phyloP scores from a whole-genome alignment of 2,888 invertebrate genomes.

The Cantharis nigra region DNA sequence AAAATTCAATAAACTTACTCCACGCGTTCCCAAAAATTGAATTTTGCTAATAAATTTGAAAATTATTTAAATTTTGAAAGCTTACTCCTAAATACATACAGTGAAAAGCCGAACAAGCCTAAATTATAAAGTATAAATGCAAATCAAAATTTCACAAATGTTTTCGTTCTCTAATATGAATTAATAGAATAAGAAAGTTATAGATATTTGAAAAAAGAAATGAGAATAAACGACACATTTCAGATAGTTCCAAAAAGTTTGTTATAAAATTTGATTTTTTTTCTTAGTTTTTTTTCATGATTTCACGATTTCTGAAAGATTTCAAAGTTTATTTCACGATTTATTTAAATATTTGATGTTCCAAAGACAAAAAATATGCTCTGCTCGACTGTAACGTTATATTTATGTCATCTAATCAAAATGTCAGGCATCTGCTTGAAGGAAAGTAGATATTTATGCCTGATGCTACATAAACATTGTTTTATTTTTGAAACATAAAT shows the following conservation, averaged over 20 bases:
- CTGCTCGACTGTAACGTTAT: background rate
- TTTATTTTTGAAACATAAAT: background rate
- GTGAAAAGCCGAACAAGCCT: background rate
- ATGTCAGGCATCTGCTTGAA: background rate
- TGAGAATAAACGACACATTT: too few relatives aligned
- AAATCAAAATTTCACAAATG: background rate
- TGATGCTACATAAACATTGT: background rate
- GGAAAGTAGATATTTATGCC: background rate
- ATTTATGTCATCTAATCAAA: background rate
- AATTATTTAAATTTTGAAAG: background rate
- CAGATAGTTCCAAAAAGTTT: too few relatives aligned
- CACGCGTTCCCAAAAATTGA: background rate
- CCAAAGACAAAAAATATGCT: background rate
- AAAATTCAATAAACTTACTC: background rate
- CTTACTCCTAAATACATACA: background rate
- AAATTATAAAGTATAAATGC: background rate
- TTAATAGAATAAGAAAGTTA: background rate
- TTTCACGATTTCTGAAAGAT: background rate
- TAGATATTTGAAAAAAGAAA: too few relatives aligned
- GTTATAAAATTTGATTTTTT: too few relatives aligned
- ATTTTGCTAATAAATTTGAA: background rate
- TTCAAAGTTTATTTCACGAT: background rate
- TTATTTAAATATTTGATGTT: background rate
- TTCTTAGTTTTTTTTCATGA: too few relatives aligned
- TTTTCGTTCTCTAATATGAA: background rate